Conservation (phyloP, 2,797 vertebrate genomes). For the Valencia hispanica region DNA sequence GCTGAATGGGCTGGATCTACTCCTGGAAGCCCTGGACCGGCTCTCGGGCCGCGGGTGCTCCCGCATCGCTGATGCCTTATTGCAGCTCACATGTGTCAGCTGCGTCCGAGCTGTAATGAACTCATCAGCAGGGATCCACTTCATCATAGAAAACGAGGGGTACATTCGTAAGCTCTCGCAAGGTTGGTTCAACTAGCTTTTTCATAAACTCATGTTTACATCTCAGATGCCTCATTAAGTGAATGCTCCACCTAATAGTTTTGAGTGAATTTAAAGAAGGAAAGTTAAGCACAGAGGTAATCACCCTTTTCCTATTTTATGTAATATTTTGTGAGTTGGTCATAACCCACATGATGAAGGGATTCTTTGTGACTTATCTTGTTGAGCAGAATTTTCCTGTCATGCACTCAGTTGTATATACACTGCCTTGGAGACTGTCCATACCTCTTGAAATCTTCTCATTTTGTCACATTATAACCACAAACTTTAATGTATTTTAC, state of each 20-base stretch:
- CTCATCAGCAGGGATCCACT: slow-evolving; percentile 91
- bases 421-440: background rate
- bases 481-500: background rate
- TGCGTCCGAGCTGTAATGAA: slow-evolving; percentile 96
- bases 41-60: slow-evolving; percentile 93
- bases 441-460: background rate
- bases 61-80: slow-evolving; percentile 91
- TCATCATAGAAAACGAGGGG: slow-evolving; percentile 94
- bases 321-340: slow-evolving; percentile 7
- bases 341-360: background rate
- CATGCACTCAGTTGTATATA: background rate
- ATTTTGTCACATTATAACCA: background rate
- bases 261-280: background rate
- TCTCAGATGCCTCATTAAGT: background rate
- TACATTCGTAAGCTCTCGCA: slow-evolving; percentile 95
- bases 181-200: slow-evolving; percentile 79
- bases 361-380: slow-evolving; percentile 20
- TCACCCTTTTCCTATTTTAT: background rate
- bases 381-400: slow-evolving; percentile 22
- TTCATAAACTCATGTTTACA: background rate
- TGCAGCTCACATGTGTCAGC: slow-evolving; percentile 96
- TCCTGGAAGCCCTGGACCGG: slow-evolving; percentile 94
- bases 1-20: slow-evolving; percentile 92
- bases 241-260: background rate
- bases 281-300: background rate